These are phyloP conservation scores for Noctilio leporinus DNA, from an alignment of 2,113 vertebrate species.

Conservation along the genomic window DNA sequence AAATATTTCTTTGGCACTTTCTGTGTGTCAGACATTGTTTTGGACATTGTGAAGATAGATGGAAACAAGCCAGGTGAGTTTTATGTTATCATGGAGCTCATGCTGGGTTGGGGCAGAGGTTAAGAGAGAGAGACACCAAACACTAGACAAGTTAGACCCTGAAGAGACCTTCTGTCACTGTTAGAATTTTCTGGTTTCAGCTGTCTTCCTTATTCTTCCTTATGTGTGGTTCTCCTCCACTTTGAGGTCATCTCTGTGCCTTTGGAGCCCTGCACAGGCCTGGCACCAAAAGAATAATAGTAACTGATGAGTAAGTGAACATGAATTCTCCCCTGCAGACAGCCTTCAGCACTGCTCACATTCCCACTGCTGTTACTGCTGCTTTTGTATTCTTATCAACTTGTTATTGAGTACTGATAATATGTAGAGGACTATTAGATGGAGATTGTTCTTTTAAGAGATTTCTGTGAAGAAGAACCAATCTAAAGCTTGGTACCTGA, in stretches of 20 bases:
- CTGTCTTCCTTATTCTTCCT: background rate
- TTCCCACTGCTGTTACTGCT: background rate
- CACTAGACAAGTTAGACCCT: background rate
- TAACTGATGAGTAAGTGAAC: background rate
- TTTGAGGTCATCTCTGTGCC: background rate
- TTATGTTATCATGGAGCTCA: background rate
- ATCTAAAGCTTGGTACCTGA: background rate
- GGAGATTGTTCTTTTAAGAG: background rate
- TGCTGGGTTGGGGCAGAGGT: background rate
- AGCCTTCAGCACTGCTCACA: too few relatives aligned
- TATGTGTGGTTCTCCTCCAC: background rate
- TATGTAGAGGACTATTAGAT: background rate
- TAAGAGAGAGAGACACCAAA: background rate
- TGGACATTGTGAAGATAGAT: background rate
- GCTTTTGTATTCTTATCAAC: background rate
- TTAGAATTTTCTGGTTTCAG: background rate
- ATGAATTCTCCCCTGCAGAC: background rate
- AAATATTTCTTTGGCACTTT: conserved; percentile 22
- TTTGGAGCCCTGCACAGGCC: background rate
- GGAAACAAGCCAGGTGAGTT: background rate
- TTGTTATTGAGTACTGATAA: background rate
- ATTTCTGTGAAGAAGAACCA: background rate
- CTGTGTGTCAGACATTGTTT: conserved; percentile 11
- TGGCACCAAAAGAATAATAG: background rate
- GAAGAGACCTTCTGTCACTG: background rate